phyloP scores from a whole-genome alignment of 2,113 vertebrate genomes.

The Cisticola juncidis region DNA sequence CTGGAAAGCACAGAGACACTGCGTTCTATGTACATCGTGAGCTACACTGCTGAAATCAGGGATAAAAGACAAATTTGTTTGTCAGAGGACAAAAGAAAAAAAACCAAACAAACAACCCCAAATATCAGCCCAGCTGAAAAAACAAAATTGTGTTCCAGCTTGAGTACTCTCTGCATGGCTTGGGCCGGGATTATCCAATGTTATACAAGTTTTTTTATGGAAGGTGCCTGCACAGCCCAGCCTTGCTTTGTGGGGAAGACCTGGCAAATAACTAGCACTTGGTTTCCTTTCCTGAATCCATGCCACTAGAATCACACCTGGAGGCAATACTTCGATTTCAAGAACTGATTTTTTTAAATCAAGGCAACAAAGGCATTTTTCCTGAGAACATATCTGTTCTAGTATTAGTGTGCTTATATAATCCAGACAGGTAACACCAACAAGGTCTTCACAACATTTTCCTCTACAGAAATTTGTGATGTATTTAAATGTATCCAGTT shows the following conservation, averaged over 20 bases:
- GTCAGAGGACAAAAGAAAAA: neutral
- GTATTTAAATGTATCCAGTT: neutral
- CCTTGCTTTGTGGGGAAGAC: neutral
- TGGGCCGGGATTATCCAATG: neutral
- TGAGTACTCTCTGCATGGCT: fast-evolving
- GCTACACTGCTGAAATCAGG: neutral
- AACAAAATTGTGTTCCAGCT: neutral
- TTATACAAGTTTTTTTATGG: neutral
- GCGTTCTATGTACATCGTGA: neutral
- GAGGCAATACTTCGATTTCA: neutral
- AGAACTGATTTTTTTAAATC: neutral
- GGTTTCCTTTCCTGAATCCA: neutral
- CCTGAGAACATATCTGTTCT: neutral
- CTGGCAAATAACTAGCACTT: neutral
- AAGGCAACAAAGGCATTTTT: neutral
- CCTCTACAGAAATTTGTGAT: neutral
- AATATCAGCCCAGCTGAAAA: neutral
- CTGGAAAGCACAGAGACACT: neutral
- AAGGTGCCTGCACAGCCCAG: fast-evolving
- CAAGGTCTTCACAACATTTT: neutral
- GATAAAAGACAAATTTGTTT: neutral
- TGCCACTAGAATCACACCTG: neutral
- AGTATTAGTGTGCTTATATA: neutral
- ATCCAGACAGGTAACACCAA: neutral
- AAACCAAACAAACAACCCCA: neutral